Conservation (phyloP, 2,888 invertebrate species). For the Chelonus formosanus region DNA sequence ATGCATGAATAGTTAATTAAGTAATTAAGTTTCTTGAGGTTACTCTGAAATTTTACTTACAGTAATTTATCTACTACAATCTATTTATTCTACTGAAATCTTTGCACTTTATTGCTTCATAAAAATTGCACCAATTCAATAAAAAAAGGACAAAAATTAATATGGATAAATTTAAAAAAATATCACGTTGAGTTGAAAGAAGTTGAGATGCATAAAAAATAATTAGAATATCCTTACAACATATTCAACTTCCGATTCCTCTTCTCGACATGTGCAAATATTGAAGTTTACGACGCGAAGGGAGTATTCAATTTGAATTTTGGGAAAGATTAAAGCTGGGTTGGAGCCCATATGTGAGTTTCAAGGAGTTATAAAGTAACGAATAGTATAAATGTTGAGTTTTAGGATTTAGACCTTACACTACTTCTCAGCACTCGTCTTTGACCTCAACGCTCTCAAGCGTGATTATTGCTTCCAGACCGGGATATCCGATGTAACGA, state of each 20-base stretch:
- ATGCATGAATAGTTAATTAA: too few species aligned
- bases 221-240: too few species aligned
- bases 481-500: constrained; percentile 32
- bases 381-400: background rate
- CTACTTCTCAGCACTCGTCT: constrained; percentile 16
- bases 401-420: constrained; percentile 12
- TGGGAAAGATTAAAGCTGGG: constrained; percentile 9
- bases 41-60: too few species aligned
- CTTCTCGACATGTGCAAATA: constrained; percentile 1
- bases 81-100: too few species aligned
- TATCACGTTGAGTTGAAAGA: too few species aligned
- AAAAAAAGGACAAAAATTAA: background rate
- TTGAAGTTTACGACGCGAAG: constrained; percentile 1
- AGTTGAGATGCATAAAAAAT: too few species aligned
- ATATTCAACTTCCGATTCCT: too few species aligned
- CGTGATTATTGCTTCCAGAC: constrained; percentile 35
- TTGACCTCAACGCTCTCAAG: constrained; percentile 33
- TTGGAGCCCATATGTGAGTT: constrained; percentile 16
- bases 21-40: too few species aligned
- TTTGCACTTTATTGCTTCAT: too few species aligned
- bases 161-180: too few species aligned
- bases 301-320: background rate
- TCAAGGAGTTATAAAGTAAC: constrained; percentile 14
- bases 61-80: too few species aligned
- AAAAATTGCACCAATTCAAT: background rate